Evolutionary conservation across 2,113 vertebrate genomes (phyloP), one percentile per base, ranked within the genome.

Genomic region (Ceuthmochares aereus): DNA sequence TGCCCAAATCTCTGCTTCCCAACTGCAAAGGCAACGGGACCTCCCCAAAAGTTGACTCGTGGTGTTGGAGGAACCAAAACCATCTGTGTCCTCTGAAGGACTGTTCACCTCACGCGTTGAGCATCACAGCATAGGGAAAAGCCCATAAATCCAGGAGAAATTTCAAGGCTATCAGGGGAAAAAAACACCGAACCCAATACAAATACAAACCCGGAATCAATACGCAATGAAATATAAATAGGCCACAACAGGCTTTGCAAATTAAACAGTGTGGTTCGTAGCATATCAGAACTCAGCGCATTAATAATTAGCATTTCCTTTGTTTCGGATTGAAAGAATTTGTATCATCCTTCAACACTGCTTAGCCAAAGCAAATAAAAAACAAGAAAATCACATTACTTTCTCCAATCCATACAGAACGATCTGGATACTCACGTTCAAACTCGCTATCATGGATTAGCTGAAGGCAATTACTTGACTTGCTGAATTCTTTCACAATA

Each of bases 381-480:
- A 96, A 94, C 98, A 98, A 96, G 97, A 90, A 98, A 97, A 97
- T 92, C 97, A 94, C 97, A 96, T 97, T 97, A 86, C 97, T 97
- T 93, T 95, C 95, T 92, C 97, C 97, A 94, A 97, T 95, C 97
- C 96, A 64, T 30, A 97, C 95, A 96, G 97, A 98, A 95, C 64
- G 96, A 98, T 98, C 97, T 96, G 97, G 97, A 98, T 98, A 97
- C 96, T 96, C 98, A 97, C 93, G 92, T 98, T 97, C 97, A 93
- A 97, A 98, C 97, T 98, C 81, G 90, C 97, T 98, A 94, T 95
- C 98, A 43, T 80, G 97, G 98, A 98, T 98, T 98, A 98, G 98
- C 97, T 98, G 98, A 98, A 98, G 98, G 98, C 98, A 98, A 98
- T 98, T 98, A 98, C 98, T 98, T 89, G 92, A 98, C 97, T 98